Evolutionary conservation across 2,797 vertebrate species (phyloP), one percentile per base, ranked within the genome.

Genomic region (Parauchenoglanis ngamensis): DNA sequence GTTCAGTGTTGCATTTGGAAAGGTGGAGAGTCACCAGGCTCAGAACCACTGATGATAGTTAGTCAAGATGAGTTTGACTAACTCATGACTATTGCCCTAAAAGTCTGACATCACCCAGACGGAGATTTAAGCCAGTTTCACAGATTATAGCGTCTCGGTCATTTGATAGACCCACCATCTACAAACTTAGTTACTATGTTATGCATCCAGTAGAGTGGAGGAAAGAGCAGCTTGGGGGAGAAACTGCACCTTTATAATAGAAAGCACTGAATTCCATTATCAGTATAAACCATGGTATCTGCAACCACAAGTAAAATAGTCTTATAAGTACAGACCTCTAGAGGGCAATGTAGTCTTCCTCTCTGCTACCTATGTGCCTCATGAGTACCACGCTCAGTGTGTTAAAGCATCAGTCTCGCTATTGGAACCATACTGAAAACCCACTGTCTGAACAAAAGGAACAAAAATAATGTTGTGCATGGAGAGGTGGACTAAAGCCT

Each of bases 161-260:
- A 4, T 86, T 92, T 13, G 89, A 92, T 17, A 76, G 75, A n/a
- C 12, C 70, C 82, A 92, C 92, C 52, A 93, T 80, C 92, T 93
- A 94, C 89, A 90, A 80, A 31, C 35, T 31, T 6, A 12, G 11
- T 12, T 89, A 93, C 40, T 94, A 88, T 1, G 2, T 91, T 31
- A 0, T 5, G 52, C 90, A 92, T 77, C 86, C 87, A 1, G 3
- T 89, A 78, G 86, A 90, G 72, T 77, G 89, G 35, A 89, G 49
- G 84, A 59, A 54, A 86, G 87, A 70, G 12, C 0, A 35, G 35
- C 84, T 7, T 59, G 13, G 82, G 63, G 49, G 8, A 82, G 0
- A 19, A 87, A 84, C 72, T 59, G 81, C 31, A 46, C 82, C 3
- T n/a, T 4, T 11, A 63, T 80, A 4, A 77, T 90, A 0, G 23